These are phyloP conservation scores for Ophion obscuratus DNA, from an alignment of 2,888 invertebrate genomes.

Conservation along the genomic window DNA sequence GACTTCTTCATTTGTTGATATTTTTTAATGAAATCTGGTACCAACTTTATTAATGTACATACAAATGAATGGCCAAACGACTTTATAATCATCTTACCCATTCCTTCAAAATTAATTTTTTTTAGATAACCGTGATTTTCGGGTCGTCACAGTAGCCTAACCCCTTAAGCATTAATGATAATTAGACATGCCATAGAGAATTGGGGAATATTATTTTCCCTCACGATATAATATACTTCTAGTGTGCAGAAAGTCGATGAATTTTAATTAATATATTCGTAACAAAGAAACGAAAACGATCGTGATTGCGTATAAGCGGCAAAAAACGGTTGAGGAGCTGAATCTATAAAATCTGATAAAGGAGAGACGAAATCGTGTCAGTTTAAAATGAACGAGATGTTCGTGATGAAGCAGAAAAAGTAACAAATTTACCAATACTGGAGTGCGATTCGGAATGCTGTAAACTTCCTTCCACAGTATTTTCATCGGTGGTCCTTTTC, in stretches of 20 bases:
- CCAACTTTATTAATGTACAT: too few species aligned
- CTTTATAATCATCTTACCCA: too few species aligned
- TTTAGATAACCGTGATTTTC: too few species aligned
- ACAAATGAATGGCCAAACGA: too few species aligned
- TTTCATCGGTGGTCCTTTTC: slow-evolving; percentile 59
- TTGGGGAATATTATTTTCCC: neutral
- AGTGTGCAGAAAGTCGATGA: neutral
- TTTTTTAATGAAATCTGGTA: too few species aligned
- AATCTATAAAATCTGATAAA: slow-evolving; percentile 18
- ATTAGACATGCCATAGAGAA: slow-evolving; percentile 45
- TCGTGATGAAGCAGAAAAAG: neutral
- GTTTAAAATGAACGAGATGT: slow-evolving; percentile 3
- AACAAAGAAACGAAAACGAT: neutral
- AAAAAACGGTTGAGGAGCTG: neutral
- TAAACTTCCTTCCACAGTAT: slow-evolving; percentile 68
- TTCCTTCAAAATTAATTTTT: too few species aligned
- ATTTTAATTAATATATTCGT: neutral
- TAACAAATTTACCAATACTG: slow-evolving; percentile 82
- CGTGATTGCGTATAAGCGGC: slow-evolving; percentile 7
- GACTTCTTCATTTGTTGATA: too few species aligned
- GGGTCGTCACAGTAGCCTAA: too few species aligned
- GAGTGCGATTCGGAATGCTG: slow-evolving; percentile 82
- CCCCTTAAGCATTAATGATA: slow-evolving; percentile 14
- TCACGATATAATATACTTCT: neutral
- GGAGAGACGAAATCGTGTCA: slow-evolving; percentile 5